Evolutionary conservation across 2,113 vertebrate genomes (phyloP).

Genomic region (Myrmecobius fasciatus): DNA sequence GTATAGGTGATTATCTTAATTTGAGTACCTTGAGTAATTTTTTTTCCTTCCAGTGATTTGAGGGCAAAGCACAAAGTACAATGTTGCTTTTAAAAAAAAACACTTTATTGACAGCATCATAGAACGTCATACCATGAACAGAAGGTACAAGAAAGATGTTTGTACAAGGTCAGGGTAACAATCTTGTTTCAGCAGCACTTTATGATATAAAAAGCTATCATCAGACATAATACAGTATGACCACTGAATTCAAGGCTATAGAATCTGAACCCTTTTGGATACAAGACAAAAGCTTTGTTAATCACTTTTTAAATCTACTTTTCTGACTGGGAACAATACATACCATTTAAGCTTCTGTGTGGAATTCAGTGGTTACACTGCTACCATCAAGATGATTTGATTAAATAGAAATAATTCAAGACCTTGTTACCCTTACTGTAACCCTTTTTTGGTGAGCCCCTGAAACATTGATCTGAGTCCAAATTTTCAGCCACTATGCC

Average conservation of each 20-base stretch:
- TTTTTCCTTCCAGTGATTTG: not conserved
- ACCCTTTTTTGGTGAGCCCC: not conserved
- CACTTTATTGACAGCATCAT: not conserved
- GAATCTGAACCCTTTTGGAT: not conserved
- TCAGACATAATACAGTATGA: not conserved
- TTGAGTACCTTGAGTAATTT: not conserved
- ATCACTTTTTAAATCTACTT: not conserved
- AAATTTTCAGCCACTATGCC: not conserved
- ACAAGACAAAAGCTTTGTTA: not conserved
- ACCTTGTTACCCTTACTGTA: not conserved
- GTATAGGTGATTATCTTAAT: not conserved
- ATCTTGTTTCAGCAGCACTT: not conserved
- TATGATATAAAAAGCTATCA: not conserved
- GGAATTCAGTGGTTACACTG: not conserved
- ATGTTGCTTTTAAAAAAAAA: not conserved
- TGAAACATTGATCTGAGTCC: not conserved
- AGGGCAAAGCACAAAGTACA: not conserved
- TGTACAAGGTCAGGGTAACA: not conserved
- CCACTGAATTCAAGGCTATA: not conserved
- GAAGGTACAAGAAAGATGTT: not conserved
- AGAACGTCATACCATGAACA: not conserved
- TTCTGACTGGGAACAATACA: not conserved
- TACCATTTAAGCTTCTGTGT: not conserved
- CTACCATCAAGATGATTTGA: not conserved
- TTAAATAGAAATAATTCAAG: not conserved